phyloP scores from a whole-genome alignment of 2,797 vertebrate species.

The Borostomias antarcticus region DNA sequence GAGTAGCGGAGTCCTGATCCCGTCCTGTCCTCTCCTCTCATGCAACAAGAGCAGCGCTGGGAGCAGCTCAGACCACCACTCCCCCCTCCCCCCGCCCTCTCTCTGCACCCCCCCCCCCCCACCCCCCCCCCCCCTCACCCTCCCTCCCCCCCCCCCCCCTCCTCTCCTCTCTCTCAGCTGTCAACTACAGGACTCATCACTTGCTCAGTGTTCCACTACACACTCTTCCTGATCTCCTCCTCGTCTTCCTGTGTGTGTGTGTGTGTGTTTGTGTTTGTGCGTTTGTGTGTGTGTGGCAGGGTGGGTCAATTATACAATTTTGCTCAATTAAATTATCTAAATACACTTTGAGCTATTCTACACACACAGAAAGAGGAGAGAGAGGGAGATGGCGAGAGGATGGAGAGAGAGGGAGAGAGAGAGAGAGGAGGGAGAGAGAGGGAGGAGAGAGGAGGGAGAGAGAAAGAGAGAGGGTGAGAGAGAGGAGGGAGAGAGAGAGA shows the following conservation, averaged over 20 bases:
- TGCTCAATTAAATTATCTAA: too few species aligned
- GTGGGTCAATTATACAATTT: too few species aligned
- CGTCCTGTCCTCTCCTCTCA: neutral
- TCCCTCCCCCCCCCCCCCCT: neutral
- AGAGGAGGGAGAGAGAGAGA: too few species aligned
- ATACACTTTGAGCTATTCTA: neutral
- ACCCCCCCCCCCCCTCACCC: neutral
- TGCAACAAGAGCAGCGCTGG: too few species aligned
- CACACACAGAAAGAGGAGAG: constrained; percentile 17
- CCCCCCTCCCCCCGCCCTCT: neutral
- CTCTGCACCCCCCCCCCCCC: constrained; percentile 15
- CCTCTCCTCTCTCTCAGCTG: constrained; percentile 1
- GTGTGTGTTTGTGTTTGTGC: too few species aligned
- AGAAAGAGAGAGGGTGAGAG: neutral
- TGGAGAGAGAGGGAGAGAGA: constrained; percentile 2
- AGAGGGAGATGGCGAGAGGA: neutral
- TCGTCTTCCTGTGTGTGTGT: too few species aligned
- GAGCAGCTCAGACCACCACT: too few species aligned
- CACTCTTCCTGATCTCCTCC: too few species aligned
- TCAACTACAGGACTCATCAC: neutral
- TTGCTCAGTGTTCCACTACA: too few species aligned
- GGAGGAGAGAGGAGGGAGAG: neutral
- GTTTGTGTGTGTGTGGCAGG: too few species aligned
- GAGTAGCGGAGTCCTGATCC: too few species aligned
- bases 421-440: neutral